Percentiles rank a stretch among this genome's conserved stretches.
Evolutionary conservation across 2,888 invertebrate genomes (phyloP).

Genomic region (Orchesellides sinensis): DNA sequence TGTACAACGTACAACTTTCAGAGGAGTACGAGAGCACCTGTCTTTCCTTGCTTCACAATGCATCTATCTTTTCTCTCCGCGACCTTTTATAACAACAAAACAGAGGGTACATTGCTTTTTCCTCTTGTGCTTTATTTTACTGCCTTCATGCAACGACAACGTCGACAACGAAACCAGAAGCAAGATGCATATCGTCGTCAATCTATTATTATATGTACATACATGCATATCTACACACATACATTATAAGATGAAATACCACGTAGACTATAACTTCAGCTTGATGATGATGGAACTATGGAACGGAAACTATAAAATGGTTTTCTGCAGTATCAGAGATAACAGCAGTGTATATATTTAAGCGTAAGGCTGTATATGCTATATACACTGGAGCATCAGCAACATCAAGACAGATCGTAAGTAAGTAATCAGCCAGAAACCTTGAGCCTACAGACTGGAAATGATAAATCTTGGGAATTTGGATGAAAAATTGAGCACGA

Average conservation of each 20-base stretch:
- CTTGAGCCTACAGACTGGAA: constrained; percentile 31
- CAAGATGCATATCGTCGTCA: constrained; percentile 5
- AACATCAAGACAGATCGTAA: constrained; percentile 13
- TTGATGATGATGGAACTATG: too few species aligned
- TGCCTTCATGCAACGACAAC: constrained; percentile 7
- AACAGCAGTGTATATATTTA: too few species aligned
- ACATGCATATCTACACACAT: too few species aligned
- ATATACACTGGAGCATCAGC: too few species aligned
- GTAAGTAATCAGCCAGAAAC: constrained; percentile 30
- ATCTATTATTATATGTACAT: too few species aligned
- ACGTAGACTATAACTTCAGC: too few species aligned
- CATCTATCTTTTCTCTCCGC: constrained; percentile 28
- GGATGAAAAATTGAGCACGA: constrained; percentile 37
- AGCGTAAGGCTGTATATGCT: too few species aligned
- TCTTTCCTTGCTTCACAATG: constrained; percentile 11
- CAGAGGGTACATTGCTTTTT: background rate
- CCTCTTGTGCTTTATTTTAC: background rate
- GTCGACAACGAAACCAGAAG: constrained; percentile 7
- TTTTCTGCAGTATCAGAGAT: too few species aligned
- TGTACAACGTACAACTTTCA: background rate
- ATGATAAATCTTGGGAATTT: constrained; percentile 43
- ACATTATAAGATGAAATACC: background rate
- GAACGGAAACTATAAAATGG: background rate
- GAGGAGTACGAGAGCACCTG: constrained; percentile 29
- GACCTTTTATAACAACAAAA: constrained; percentile 11